Base-by-base conservation (phyloP, 2,113 vertebrate genomes). In the Callithrix jacchus region DNA sequence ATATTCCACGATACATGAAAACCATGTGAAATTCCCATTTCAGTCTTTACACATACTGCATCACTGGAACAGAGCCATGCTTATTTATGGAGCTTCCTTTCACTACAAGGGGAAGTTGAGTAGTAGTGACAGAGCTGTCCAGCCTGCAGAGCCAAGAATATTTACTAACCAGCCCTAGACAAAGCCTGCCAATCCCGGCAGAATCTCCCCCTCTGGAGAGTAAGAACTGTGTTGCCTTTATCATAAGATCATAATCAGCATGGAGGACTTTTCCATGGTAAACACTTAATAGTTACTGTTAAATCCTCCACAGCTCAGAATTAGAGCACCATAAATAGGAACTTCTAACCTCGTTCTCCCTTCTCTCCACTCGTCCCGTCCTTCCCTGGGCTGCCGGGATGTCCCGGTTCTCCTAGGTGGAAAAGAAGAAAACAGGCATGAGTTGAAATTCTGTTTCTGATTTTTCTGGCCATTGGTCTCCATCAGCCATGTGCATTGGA, bases 301-400 rank as follows among this genome's bases (percentile, higher is more conserved):
- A 54, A n/a, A 3, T 35, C 27, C 32, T 3, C 6, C 3, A 2
- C 1, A 12, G 20, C 40, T 87, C 45, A 37, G n/a, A 12, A 35
- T 5, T 1, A 70, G 74, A 74, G 32, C 5, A 3, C 1, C 4
- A 27, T 12, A 17, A 25, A 27, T 11, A 8, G 35, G 64, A 81
- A 90, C 79, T 88, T 95, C 98, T 98, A 96, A 99, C 99, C 99
- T 98, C 0, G 96, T 94, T 99, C 99, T 0, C 99, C 99, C 98
- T 99, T 99, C 89, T 99, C 98, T 94, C 99, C 99, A 58, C 96
- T 98, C n/a, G 93, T 73, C 37, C 99, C 99, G 47, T 99, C 97
- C 94, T 80, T 98, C 64, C 99, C 99, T 52, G 97, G 95, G 81
- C 66, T 94, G 49, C 99, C 99, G 17, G 98, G 98, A 87, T 35